A percentile compares a stretch with the other conserved stretches of the same genome.
phyloP scores from a whole-genome alignment of 2,797 vertebrate genomes.

The Acanthiza pusilla region DNA sequence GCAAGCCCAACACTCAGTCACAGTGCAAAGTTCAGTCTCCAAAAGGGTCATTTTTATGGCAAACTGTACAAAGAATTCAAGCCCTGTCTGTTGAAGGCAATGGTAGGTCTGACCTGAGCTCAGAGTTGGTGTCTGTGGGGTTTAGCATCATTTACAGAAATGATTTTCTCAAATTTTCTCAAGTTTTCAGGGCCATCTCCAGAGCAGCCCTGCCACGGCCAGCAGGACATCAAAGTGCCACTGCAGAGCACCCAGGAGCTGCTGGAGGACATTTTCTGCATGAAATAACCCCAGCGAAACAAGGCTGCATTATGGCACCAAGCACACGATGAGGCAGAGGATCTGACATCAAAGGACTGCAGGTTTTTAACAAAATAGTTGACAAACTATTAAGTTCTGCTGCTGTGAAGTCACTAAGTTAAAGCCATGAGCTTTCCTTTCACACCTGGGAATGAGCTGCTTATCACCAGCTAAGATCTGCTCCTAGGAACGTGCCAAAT shows the following conservation, averaged over 20 bases:
- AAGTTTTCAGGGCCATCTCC: background rate
- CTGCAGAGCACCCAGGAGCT: background rate
- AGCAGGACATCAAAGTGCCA: background rate
- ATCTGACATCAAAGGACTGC: constrained; percentile 38
- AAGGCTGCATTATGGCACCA: background rate
- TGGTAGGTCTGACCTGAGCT: background rate
- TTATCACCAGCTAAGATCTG: constrained; percentile 83
- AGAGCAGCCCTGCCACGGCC: background rate
- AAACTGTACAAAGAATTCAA: background rate
- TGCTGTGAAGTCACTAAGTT: constrained; percentile 63
- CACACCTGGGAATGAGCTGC: constrained; percentile 78
- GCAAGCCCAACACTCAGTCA: background rate
- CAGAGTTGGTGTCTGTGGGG: fast-evolving
- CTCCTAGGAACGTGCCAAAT: constrained; percentile 79
- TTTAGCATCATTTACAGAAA: background rate
- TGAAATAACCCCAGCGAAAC: background rate
- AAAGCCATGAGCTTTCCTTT: constrained; percentile 75
- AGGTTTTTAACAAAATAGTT: constrained; percentile 10
- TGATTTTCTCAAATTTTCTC: too few relatives aligned
- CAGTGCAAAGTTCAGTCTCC: background rate
- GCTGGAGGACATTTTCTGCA: background rate
- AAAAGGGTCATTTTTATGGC: background rate
- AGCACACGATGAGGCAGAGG: background rate
- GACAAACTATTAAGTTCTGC: constrained; percentile 64
- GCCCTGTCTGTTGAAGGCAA: background rate